These are phyloP conservation scores for Camponotus pennsylvanicus DNA, from an alignment of 1,140 invertebrate genomes.

Conservation along the genomic window DNA sequence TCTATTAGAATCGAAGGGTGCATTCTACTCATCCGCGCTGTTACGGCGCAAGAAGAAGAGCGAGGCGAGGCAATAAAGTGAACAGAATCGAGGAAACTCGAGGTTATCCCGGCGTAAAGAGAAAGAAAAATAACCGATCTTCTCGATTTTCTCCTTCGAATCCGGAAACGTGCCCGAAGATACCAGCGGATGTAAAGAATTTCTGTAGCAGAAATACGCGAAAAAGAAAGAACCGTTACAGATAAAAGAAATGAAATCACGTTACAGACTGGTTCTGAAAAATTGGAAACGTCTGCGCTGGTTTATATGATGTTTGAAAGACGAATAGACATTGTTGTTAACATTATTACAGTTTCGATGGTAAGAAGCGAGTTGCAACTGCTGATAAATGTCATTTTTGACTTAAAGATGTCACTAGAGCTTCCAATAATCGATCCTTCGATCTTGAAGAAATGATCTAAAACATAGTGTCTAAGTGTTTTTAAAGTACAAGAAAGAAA, in stretches of 20 bases:
- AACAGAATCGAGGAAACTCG: slow-evolving; percentile 31
- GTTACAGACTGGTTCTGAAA: slow-evolving; percentile 47
- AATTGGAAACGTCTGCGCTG: slow-evolving; percentile 50
- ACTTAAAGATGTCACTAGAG: background rate
- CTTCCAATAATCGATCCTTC: background rate
- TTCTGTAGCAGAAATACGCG: background rate
- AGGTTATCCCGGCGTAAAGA: slow-evolving; percentile 26
- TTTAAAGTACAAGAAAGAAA: background rate
- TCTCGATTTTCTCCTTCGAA: slow-evolving; percentile 13
- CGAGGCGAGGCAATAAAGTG: slow-evolving; percentile 54
- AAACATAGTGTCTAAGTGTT: background rate
- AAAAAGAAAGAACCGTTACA: slow-evolving; percentile 6
- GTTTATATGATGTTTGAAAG: slow-evolving; percentile 7
- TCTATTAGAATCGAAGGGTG: slow-evolving; percentile 54
- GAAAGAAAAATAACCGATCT: slow-evolving; percentile 70
- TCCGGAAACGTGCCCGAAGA: slow-evolving; percentile 46
- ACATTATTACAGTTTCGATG: background rate
- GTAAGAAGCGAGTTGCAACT: background rate
- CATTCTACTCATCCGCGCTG: slow-evolving; percentile 12
- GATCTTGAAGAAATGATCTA: background rate
- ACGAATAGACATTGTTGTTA: background rate
- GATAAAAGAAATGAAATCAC: slow-evolving; percentile 40
- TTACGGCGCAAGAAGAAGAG: slow-evolving; percentile 29
- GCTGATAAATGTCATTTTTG: background rate
- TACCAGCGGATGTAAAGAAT: slow-evolving; percentile 39